Evolutionary conservation across 1,140 invertebrate genomes (phyloP).

Genomic region (Ceratina japonica): DNA sequence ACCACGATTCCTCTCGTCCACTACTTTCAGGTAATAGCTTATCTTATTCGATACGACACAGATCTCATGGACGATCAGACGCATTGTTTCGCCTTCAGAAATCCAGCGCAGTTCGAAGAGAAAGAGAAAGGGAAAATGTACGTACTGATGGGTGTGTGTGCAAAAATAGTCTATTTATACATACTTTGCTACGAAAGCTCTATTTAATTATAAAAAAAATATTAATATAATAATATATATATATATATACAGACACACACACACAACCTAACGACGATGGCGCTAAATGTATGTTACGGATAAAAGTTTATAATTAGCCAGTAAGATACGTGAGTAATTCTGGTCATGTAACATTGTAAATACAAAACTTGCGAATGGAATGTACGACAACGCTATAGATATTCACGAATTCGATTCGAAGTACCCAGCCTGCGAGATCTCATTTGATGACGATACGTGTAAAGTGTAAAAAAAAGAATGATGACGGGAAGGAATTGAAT

Average conservation of each 20-base stretch:
- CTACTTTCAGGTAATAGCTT: constrained; percentile 64
- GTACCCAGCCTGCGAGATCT: constrained; percentile 41
- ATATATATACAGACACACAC: constrained; percentile 48
- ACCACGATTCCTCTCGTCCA: constrained; percentile 55
- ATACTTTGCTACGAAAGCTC: constrained; percentile 69
- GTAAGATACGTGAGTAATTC: constrained; percentile 75
- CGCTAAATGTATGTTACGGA: constrained; percentile 66
- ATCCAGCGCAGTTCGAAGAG: constrained; percentile 53
- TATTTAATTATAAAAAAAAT: constrained; percentile 72
- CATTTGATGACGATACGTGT: constrained; percentile 34
- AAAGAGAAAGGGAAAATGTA: not conserved
- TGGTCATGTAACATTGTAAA: constrained; percentile 75
- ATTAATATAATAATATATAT: constrained; percentile 67
- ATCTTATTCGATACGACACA: constrained; percentile 46
- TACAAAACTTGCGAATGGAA: constrained; percentile 55
- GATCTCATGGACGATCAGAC: constrained; percentile 55
- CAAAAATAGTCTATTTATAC: constrained; percentile 73
- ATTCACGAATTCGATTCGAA: constrained; percentile 42
- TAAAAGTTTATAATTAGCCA: constrained; percentile 70
- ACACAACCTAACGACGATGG: constrained; percentile 59
- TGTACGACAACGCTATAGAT: constrained; percentile 39
- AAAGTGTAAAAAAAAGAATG: constrained; percentile 48
- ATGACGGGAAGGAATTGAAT: constrained; percentile 2
- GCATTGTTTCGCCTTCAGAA: constrained; percentile 51
- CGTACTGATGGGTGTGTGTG: constrained; percentile 53